Conservation (phyloP, 2,888 invertebrate species). For the Aphodius granarius region DNA sequence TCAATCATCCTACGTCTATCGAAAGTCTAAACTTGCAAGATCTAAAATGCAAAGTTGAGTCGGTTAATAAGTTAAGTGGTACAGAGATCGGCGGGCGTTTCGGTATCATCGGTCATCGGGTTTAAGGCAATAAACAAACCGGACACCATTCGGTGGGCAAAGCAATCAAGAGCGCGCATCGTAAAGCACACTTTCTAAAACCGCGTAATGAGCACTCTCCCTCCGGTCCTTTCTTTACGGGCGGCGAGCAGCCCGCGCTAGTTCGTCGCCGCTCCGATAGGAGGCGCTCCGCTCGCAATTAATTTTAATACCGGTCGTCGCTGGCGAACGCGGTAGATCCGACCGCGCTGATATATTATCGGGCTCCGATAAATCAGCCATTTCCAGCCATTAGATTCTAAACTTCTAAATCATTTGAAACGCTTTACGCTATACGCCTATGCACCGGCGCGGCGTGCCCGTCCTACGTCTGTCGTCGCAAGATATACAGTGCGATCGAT, state of each 20-base stretch:
- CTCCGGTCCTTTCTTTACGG: neutral
- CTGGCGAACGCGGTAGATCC: neutral
- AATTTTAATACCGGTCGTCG: slow-evolving; percentile 12
- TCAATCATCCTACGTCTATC: neutral
- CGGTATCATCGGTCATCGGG: slow-evolving; percentile 6
- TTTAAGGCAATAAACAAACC: slow-evolving; percentile 2
- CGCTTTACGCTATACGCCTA: slow-evolving; percentile 22
- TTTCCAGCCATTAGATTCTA: slow-evolving; percentile 23
- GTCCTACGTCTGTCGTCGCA: neutral
- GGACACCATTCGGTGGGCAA: slow-evolving; percentile 1
- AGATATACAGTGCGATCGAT: neutral
- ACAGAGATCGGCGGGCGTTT: neutral
- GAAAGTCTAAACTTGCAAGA: neutral
- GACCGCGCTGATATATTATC: neutral
- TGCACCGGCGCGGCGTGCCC: slow-evolving; percentile 7
- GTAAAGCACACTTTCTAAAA: slow-evolving; percentile 1
- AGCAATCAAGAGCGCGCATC: neutral
- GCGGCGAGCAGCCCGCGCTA: neutral
- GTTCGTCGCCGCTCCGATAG: neutral
- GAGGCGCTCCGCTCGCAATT: neutral
- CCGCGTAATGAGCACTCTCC: neutral
- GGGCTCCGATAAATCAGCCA: slow-evolving; percentile 20
- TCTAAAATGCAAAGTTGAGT: neutral
- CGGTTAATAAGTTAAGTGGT: neutral
- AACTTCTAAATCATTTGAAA: slow-evolving; percentile 26